Evolutionary conservation across 2,113 vertebrate genomes (phyloP).

Genomic region (Peromyscus californicus): DNA sequence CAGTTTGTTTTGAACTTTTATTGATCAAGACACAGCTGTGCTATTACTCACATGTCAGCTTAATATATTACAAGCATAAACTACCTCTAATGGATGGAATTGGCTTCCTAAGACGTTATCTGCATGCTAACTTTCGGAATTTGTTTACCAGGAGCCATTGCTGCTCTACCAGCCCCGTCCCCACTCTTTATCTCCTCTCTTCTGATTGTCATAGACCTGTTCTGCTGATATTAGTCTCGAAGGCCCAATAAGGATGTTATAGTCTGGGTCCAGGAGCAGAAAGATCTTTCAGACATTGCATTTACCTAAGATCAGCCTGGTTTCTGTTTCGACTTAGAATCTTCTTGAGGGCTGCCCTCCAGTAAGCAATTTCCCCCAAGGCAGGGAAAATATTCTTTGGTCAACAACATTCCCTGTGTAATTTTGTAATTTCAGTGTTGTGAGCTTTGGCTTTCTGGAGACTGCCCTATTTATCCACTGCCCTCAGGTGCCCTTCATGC

Average conservation of each 20-base stretch:
- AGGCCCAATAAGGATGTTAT: conserved; percentile 31
- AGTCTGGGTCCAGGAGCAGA: conserved; percentile 28
- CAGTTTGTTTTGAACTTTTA: conserved; percentile 62
- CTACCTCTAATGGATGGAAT: conserved; percentile 47
- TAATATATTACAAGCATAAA: conserved; percentile 62
- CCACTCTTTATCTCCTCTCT: background rate
- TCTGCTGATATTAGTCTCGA: conserved; percentile 26
- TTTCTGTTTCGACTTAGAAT: conserved; percentile 50
- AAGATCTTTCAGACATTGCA: conserved; percentile 33
- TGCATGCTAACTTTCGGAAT: conserved; percentile 9
- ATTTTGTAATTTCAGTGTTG: conserved; percentile 23
- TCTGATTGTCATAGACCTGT: background rate
- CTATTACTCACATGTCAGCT: conserved; percentile 15
- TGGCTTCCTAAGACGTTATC: conserved; percentile 20
- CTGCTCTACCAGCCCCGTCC: background rate
- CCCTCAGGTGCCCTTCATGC: background rate
- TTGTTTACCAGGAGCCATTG: conserved; percentile 24
- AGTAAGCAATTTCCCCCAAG: background rate
- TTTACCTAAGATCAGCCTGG: conserved; percentile 1
- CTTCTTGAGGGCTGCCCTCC: background rate
- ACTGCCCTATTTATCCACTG: conserved; percentile 46
- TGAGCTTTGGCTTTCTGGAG: conserved; percentile 31
- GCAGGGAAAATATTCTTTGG: background rate
- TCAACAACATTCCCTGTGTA: conserved; percentile 53
- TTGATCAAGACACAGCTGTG: conserved; percentile 50